A percentile compares a stretch with the other conserved stretches of the same genome.
Conservation (phyloP, 2,113 vertebrate species). For the Prunella himalayana region DNA sequence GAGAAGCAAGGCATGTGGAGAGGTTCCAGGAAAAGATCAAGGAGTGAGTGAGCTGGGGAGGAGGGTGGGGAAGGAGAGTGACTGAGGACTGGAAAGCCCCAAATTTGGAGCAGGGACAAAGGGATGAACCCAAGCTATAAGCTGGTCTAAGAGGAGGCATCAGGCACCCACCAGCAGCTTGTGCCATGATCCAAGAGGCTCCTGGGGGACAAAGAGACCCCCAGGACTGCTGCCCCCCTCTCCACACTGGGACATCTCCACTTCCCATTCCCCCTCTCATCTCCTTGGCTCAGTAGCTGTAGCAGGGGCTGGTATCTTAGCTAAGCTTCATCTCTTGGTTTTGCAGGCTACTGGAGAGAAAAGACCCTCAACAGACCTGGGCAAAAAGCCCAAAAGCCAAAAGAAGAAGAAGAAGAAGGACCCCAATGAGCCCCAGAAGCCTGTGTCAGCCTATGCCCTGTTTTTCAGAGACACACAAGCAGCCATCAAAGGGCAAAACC, state of each 20-base stretch:
- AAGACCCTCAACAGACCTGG: constrained; percentile 89
- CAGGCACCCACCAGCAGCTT: background rate
- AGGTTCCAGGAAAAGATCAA: background rate
- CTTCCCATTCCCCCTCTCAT: fast-evolving
- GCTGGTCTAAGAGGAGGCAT: background rate
- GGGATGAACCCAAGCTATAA: background rate
- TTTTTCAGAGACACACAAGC: constrained; percentile 99
- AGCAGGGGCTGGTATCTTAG: background rate
- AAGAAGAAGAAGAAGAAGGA: constrained; percentile 99
- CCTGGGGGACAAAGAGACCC: background rate
- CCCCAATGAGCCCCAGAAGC: constrained; percentile 96
- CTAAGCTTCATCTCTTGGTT: background rate
- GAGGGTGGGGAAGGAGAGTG: background rate
- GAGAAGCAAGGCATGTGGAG: background rate
- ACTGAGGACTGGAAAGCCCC: background rate
- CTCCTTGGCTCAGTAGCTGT: background rate
- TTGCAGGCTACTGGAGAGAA: constrained; percentile 90
- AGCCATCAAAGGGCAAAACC: constrained; percentile 96
- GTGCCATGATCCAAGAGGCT: background rate
- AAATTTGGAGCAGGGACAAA: background rate
- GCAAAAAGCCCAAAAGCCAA: constrained; percentile 95
- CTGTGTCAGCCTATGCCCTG: constrained; percentile 94
- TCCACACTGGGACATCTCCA: fast-evolving
- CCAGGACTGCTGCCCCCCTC: background rate
- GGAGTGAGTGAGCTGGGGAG: background rate